Evolutionary conservation across 2,797 vertebrate species (phyloP), one percentile per base, ranked within the genome.

Genomic region (Malurus leucopterus): DNA sequence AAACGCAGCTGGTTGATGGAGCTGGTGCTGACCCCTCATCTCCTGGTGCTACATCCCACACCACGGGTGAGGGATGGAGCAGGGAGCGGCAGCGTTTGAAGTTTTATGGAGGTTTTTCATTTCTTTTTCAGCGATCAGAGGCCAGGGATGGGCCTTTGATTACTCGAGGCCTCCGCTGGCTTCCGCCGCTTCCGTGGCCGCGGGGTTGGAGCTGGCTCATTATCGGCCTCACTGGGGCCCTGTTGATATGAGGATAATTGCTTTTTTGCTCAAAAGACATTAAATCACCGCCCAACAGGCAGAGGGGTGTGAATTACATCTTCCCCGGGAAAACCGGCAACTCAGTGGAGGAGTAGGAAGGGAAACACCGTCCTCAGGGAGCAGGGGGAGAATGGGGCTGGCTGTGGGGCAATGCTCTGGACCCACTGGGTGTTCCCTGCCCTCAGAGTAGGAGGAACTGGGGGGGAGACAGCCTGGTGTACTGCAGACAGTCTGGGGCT

Each of bases 211-310:
- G 95, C 96, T 0, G 21, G 70, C 92, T 94, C 80, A 79, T 87
- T 95, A 93, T 82, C 57, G 30, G 93, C 86, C 84, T 84, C 15
- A 1, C 88, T 50, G 29, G 93, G 86, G 93, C 87, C 90, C 84
- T 93, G 86, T 95, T 95, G 93, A 84, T 94, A 91, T 5, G 88
- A 46, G 61, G 85, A 87, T 94, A 94, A 95, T 96, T 97, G 95
- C 89, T 95, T 97, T 97, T 89, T 95, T 94, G 78, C 93, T 95
- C 92, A 72, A 86, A 95, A 94, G 80, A 80, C 74, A 81, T 91
- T 93, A 93, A 93, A 82, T 95, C 92, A 92, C 77, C 4, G 1
- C 0, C 32, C 94, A 95, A 90, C 86, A 74, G 93, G 63, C 47
- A 14, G 81, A 83, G 59, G 93, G 74, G 84, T 93, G 71, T 84